phyloP scores from a whole-genome alignment of 2,888 invertebrate species.

The Macaria notata region DNA sequence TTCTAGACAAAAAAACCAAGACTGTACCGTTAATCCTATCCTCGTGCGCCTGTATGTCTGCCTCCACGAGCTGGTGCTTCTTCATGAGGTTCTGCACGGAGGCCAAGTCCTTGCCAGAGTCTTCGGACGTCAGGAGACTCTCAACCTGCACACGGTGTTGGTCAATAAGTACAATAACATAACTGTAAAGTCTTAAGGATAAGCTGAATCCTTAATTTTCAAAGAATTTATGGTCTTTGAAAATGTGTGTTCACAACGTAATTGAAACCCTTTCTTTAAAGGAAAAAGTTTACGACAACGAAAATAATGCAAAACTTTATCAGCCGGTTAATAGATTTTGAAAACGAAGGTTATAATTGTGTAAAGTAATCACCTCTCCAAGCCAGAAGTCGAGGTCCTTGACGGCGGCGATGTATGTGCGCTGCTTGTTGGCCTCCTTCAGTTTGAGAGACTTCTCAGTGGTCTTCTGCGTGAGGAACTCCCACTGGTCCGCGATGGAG shows the following conservation, averaged over 20 bases:
- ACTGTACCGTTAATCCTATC: constrained; percentile 95
- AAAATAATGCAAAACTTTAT: too few species aligned
- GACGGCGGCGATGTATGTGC: constrained; percentile 99
- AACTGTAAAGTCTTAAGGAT: too few species aligned
- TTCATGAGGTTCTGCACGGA: constrained; percentile 99
- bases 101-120: constrained; percentile 98
- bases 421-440: constrained; percentile 99
- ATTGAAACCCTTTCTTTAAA: too few species aligned
- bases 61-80: constrained; percentile 98
- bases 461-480: constrained; percentile 98
- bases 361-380: constrained; percentile 84
- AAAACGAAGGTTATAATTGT: too few species aligned
- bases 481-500: constrained; percentile 99
- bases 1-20: too few species aligned
- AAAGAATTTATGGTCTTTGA: too few species aligned
- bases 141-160: constrained; percentile 84
- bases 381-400: constrained; percentile 99
- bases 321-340: too few species aligned
- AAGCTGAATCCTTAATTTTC: too few species aligned
- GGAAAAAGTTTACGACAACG: too few species aligned
- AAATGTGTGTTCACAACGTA: too few species aligned
- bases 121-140: constrained; percentile 96
- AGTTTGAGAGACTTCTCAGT: constrained; percentile 98
- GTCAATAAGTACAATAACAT: too few species aligned
- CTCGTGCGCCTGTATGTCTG: constrained; percentile 98